Evolutionary conservation across 2,797 vertebrate genomes (phyloP), one percentile per base, ranked within the genome.

Genomic region (Pseudopleuronectes americanus): DNA sequence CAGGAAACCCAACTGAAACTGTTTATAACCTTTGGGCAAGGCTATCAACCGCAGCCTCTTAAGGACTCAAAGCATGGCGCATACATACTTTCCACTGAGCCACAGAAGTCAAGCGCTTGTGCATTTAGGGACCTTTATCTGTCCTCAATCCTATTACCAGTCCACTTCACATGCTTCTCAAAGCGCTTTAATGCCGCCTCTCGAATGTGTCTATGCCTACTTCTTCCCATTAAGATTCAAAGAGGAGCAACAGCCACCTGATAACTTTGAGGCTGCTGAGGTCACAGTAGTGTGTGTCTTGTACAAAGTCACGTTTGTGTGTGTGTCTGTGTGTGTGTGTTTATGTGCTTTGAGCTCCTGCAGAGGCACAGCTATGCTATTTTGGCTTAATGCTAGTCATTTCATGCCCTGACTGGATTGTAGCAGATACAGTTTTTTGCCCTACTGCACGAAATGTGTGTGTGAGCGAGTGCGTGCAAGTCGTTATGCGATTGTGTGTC

Each of bases 361-460:
- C 85, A 69, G 71, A 64, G 57, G 78, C 82, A 76, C 67, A 67
- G 77, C 81, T 54, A 61, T 76, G 75, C 83, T 83, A 84, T 80
- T 85, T 54, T 77, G 76, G 84, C 72, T 79, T 91, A 92, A 92
- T 90, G 87, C 89, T 88, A 81, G 83, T 92, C 74, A 91, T 93
- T 92, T 92, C 89, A 92, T 89, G 90, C 75, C 87, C 76, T 89
- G 89, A 89, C 89, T 86, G 87, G 87, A 92, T 90, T 90, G 88
- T 47, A 74, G 86, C 70, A 87, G 86, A 91, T 88, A 88, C 78
- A 89, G 79, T 82, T 89, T 71, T 23, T 76, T 71, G 38, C 22
- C 16, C 36, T 12, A 4, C 22, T 43, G 57, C 10, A 41, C 74
- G 77, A 13, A 64, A 79, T 67, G 41, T 23, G 59, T 28, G 57